Evolutionary conservation across 2,797 vertebrate species (phyloP).

Genomic region (Macropodus opercularis): DNA sequence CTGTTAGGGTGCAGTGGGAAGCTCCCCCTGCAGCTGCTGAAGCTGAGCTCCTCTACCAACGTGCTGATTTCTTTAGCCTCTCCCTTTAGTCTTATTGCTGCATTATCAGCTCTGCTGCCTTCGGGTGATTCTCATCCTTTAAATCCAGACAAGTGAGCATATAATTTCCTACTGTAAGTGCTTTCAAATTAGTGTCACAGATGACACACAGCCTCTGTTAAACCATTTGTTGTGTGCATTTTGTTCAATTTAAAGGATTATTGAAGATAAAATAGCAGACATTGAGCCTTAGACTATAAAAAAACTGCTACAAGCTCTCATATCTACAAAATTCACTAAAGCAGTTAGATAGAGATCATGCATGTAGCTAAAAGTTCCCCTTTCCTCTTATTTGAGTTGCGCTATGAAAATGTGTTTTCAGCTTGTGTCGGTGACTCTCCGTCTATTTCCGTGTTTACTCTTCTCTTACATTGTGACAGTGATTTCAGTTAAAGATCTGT

Average conservation of each 20-base stretch:
- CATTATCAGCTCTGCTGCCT: neutral
- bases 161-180: neutral
- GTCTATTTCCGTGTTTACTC: neutral
- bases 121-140: neutral
- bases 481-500: neutral
- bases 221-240: no score
- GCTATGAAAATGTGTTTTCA: neutral
- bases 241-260: no score
- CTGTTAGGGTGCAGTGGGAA: no score
- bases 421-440: no score
- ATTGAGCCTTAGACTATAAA: no score
- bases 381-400: no score
- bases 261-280: no score
- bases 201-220: neutral
- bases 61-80: neutral
- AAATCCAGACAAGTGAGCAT: neutral
- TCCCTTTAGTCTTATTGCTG: neutral
- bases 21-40: no score
- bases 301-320: neutral
- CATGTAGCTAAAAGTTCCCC: no score
- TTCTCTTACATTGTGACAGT: neutral
- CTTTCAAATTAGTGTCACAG: neutral
- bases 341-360: no score
- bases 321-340: no score
- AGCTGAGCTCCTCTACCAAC: neutral